phyloP scores from a whole-genome alignment of 2,113 vertebrate species.

The Scomber japonicus region DNA sequence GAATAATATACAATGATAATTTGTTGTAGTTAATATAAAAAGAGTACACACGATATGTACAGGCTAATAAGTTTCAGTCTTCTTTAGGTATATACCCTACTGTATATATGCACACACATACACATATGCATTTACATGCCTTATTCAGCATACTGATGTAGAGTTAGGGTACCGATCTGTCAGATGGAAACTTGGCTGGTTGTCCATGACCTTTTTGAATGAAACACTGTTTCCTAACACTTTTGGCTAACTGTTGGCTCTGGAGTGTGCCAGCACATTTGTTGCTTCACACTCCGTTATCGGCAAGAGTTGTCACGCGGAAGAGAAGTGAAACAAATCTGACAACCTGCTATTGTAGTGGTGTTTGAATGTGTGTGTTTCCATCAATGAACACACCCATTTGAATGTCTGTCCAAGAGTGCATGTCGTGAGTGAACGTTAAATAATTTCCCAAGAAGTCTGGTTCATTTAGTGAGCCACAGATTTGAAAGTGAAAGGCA shows the following conservation, averaged over 20 bases:
- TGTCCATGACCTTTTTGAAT: constrained; percentile 33
- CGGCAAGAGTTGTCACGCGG: constrained; percentile 20
- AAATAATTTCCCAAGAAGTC: constrained; percentile 36
- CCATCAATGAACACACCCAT: constrained; percentile 25
- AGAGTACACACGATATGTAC: no score
- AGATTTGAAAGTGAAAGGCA: constrained; percentile 53
- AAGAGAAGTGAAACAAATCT: constrained; percentile 48
- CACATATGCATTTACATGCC: background rate
- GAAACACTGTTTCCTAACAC: constrained; percentile 63
- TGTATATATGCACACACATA: background rate
- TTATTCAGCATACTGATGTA: background rate
- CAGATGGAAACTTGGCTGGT: constrained; percentile 30
- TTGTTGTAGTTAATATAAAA: background rate
- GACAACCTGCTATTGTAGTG: constrained; percentile 29
- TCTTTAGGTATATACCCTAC: background rate
- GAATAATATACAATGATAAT: no score
- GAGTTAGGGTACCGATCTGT: background rate
- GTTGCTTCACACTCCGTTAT: constrained; percentile 67
- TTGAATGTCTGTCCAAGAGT: background rate
- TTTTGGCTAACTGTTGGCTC: constrained; percentile 20
- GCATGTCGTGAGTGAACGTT: background rate
- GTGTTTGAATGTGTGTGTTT: constrained; percentile 18
- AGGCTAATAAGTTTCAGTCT: no score
- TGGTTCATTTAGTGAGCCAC: constrained; percentile 21
- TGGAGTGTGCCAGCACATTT: constrained; percentile 22